Evolutionary conservation across 2,797 vertebrate species (phyloP).

Genomic region (Pristis pectinata): DNA sequence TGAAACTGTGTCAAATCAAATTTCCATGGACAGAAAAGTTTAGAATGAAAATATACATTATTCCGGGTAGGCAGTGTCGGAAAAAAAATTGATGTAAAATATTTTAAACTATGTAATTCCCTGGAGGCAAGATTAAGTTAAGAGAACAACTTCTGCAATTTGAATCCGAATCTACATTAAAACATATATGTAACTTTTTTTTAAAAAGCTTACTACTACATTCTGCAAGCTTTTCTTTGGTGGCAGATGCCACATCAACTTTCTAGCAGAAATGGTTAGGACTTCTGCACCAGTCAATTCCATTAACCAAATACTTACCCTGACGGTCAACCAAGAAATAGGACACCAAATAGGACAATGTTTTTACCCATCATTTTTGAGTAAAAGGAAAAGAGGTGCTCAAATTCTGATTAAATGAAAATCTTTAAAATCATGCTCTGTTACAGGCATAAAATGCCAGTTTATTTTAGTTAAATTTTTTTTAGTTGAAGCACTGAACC

Average conservation of each 20-base stretch:
- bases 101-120: no score
- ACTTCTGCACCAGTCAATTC: background rate
- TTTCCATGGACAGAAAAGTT: background rate
- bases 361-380: no score
- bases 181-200: background rate
- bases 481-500: background rate
- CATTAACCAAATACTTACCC: no score
- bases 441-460: background rate
- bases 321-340: background rate
- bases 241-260: no score
- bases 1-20: background rate
- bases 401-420: background rate
- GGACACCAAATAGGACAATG: no score
- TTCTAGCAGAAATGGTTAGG: background rate
- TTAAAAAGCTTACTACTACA: background rate
- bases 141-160: background rate
- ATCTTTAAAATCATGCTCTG: background rate
- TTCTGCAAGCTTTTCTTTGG: background rate
- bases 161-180: background rate
- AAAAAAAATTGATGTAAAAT: no score
- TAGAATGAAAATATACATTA: background rate
- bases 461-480: background rate
- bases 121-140: background rate
- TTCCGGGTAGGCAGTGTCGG: background rate
- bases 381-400: background rate